Evolutionary conservation across 2,797 vertebrate genomes (phyloP).

Genomic region (Lagocephalus sceleratus): DNA sequence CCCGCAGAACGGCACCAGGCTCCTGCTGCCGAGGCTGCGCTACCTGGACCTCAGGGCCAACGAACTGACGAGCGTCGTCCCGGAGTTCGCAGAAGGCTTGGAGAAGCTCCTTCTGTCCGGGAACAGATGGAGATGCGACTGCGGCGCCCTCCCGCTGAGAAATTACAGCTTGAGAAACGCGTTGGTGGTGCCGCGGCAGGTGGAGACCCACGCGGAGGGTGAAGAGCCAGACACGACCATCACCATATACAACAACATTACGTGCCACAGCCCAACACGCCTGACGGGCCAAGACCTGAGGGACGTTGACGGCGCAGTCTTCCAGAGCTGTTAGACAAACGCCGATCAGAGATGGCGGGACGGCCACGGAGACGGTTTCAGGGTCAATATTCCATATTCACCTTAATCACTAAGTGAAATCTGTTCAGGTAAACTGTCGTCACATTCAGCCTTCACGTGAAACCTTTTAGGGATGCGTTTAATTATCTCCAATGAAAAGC

Average conservation of each 20-base stretch:
- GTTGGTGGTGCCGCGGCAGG: conserved; percentile 78
- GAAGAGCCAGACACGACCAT: conserved; percentile 80
- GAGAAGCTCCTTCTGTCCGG: conserved; percentile 90
- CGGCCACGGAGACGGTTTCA: neutral
- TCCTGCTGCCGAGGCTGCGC: conserved; percentile 77
- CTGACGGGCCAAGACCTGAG: conserved; percentile 84
- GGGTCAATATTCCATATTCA: neutral
- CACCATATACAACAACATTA: conserved; percentile 92
- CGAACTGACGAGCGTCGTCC: conserved; percentile 72
- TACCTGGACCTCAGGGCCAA: conserved; percentile 88
- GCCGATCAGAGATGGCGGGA: too few species aligned
- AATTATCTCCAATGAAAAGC: conserved; percentile 4
- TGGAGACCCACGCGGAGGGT: conserved; percentile 82
- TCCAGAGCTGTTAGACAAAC: conserved; percentile 78
- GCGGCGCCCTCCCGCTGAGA: conserved; percentile 78
- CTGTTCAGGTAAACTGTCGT: neutral
- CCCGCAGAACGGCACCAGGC: conserved; percentile 72
- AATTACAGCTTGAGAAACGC: conserved; percentile 82
- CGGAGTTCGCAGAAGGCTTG: conserved; percentile 71
- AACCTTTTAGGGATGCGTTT: neutral
- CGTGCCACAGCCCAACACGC: conserved; percentile 79
- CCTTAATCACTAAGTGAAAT: neutral
- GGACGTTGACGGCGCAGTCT: conserved; percentile 77
- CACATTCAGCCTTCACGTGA: neutral
- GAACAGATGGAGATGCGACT: conserved; percentile 92